Evolutionary conservation across 2,888 invertebrate species (phyloP).

Genomic region (Hydriomena furcata): DNA sequence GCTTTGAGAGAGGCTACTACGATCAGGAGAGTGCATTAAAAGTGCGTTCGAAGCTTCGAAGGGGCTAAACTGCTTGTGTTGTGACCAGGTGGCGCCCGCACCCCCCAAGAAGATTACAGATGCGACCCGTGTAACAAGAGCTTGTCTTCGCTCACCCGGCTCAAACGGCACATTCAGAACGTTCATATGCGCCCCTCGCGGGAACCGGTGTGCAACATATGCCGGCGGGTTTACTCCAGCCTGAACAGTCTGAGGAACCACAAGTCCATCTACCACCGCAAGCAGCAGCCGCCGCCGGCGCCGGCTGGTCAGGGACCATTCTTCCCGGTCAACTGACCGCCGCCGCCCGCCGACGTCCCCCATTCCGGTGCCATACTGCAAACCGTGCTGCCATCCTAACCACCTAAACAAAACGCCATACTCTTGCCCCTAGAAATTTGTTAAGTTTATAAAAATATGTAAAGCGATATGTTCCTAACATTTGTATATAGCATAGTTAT

Average conservation of each 20-base stretch:
- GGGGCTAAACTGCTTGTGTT: slow-evolving; percentile 82
- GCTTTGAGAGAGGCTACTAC: slow-evolving; percentile 79
- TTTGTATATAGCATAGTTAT: slow-evolving; percentile 82
- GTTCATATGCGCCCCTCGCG: slow-evolving; percentile 95
- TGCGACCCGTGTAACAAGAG: slow-evolving; percentile 97
- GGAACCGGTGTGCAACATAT: slow-evolving; percentile 96
- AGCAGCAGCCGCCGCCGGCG: slow-evolving; percentile 86
- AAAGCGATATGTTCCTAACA: slow-evolving; percentile 82
- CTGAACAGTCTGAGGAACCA: slow-evolving; percentile 95
- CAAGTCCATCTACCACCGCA: slow-evolving; percentile 96
- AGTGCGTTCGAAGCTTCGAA: slow-evolving; percentile 76
- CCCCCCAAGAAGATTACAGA: slow-evolving; percentile 93
- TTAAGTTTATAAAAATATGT: slow-evolving; percentile 69
- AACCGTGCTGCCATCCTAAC: slow-evolving; percentile 76
- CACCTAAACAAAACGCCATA: slow-evolving; percentile 74
- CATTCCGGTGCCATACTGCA: slow-evolving; percentile 64
- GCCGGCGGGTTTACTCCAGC: slow-evolving; percentile 96
- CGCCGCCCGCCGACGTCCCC: slow-evolving; percentile 32
- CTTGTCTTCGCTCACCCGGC: slow-evolving; percentile 92
- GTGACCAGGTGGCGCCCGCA: slow-evolving; percentile 88
- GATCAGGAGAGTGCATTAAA: slow-evolving; percentile 81
- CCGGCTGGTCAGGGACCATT: slow-evolving; percentile 50
- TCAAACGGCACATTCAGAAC: slow-evolving; percentile 96
- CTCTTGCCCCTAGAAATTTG: slow-evolving; percentile 78
- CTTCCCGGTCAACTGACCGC: slow-evolving; percentile 38